Evolutionary conservation across 2,113 vertebrate species (phyloP), one percentile per base, ranked within the genome.

Genomic region (Upupa epops): DNA sequence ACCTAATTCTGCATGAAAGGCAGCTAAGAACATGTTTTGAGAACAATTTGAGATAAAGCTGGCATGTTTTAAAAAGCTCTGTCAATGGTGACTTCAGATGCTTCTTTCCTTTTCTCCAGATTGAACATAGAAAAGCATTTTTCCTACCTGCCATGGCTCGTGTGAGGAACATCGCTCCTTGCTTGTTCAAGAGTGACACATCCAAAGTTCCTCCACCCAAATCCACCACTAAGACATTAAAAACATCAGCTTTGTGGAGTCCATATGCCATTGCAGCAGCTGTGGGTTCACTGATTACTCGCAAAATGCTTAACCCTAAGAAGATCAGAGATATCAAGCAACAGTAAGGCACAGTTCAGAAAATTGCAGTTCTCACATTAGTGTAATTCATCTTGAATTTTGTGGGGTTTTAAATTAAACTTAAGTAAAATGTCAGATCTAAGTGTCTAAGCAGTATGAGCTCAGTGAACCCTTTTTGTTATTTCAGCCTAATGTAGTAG

Each of bases 231-330:
- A 99, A 95, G 83, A 99, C 99, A 12, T 99, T 98, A 76, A 98
- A 98, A 61, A 99, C 99, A 4, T 99, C 98, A 56, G 92, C 98
- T 89, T 99, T 99, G 97, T 99, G 99, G 28, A 99, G 98, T 19
- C 99, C 99, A 17, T 99, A 99, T 16, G 99, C 99, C 99, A 99
- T 98, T 13, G 99, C 99, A 49, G 99, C 99, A 15, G 99, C 99
- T 5, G 99, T 99, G 48, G 99, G 99, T 85, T 99, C 99, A 18
- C 98, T 99, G 94, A 99, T 99, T 17, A 99, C 98, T 15, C 99
- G 97, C 91, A 99, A 72, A 88, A 99, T 96, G 13, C 98, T 98
- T 90, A 99, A 96, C 48, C 99, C 99, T 99, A 9, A 4, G 31
- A 96, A 42, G 31, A 42, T 22, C 63, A 92, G 63, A 80, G 34